These are phyloP conservation scores for Brassicogethes aeneus DNA, from an alignment of 2,888 invertebrate genomes.

Conservation along the genomic window DNA sequence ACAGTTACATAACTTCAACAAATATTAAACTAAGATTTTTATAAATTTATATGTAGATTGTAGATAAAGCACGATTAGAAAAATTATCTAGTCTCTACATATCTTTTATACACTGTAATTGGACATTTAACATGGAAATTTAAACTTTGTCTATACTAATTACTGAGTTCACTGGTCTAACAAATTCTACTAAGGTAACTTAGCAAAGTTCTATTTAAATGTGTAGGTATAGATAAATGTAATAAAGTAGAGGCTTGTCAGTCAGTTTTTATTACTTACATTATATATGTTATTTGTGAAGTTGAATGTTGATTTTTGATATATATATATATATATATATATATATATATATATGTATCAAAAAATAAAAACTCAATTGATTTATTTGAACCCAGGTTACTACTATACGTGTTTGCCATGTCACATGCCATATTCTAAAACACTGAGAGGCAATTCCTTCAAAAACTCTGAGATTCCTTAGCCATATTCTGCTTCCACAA, in stretches of 20 bases:
- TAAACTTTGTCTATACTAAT: constrained; percentile 2
- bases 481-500: constrained; percentile 38
- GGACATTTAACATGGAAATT: constrained; percentile 2
- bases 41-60: too few relatives aligned
- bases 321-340: constrained; percentile 33
- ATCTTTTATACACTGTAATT: too few relatives aligned
- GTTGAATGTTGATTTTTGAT: constrained; percentile 36
- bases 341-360: constrained; percentile 9
- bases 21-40: too few relatives aligned
- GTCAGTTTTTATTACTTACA: constrained; percentile 24
- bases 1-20: too few relatives aligned
- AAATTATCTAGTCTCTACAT: too few relatives aligned
- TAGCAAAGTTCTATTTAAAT: constrained; percentile 33
- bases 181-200: constrained; percentile 22
- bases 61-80: too few relatives aligned
- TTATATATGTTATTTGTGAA: constrained; percentile 34
- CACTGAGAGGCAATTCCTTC: constrained; percentile 1
- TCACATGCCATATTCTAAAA: constrained; percentile 34
- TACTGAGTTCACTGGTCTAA: constrained; percentile 15
- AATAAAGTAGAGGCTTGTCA: constrained; percentile 33
- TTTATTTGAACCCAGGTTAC: constrained; percentile 3
- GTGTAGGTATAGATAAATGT: constrained; percentile 36
- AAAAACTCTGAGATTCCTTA: constrained; percentile 31
- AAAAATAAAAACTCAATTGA: constrained; percentile 1
- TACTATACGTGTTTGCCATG: constrained; percentile 30